These are phyloP conservation scores for Mycetomoellerius zeteki DNA, from an alignment of 1,140 invertebrate species.

Conservation along the genomic window DNA sequence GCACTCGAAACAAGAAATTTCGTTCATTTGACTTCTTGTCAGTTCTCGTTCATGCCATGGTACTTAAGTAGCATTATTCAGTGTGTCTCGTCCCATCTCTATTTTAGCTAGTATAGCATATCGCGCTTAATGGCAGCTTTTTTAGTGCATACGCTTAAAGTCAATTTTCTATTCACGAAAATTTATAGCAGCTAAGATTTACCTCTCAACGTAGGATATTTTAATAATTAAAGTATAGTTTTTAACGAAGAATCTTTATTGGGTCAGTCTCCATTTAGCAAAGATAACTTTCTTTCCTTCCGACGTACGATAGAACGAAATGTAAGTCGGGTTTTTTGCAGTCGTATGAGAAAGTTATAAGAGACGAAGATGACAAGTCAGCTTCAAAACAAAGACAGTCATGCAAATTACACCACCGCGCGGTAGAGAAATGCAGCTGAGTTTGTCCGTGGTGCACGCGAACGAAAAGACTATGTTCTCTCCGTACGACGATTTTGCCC, in stretches of 20 bases:
- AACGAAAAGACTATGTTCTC: slow-evolving; percentile 60
- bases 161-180: not conserved
- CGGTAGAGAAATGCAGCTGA: slow-evolving; percentile 11
- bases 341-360: slow-evolving; percentile 58
- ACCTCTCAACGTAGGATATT: not conserved
- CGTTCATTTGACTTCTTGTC: slow-evolving; percentile 30
- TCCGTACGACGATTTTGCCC: slow-evolving; percentile 69
- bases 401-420: slow-evolving; percentile 70
- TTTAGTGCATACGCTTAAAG: not conserved
- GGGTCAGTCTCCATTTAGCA: not conserved
- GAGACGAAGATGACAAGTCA: slow-evolving; percentile 62
- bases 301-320: not conserved
- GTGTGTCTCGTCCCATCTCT: not conserved
- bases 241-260: not conserved
- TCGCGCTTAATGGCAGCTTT: not conserved
- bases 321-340: slow-evolving; percentile 66
- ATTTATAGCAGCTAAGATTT: not conserved
- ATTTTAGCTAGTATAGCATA: not conserved
- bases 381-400: slow-evolving; percentile 70
- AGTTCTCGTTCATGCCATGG: not conserved
- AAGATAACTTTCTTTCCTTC: slow-evolving; percentile 1
- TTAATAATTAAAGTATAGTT: not conserved
- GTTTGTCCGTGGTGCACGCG: slow-evolving; percentile 28
- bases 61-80: slow-evolving; percentile 45
- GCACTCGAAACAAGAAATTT: slow-evolving; percentile 40